These are phyloP conservation scores for Aselliscus stoliczkanus DNA, from an alignment of 2,797 vertebrate species.

Conservation along the genomic window DNA sequence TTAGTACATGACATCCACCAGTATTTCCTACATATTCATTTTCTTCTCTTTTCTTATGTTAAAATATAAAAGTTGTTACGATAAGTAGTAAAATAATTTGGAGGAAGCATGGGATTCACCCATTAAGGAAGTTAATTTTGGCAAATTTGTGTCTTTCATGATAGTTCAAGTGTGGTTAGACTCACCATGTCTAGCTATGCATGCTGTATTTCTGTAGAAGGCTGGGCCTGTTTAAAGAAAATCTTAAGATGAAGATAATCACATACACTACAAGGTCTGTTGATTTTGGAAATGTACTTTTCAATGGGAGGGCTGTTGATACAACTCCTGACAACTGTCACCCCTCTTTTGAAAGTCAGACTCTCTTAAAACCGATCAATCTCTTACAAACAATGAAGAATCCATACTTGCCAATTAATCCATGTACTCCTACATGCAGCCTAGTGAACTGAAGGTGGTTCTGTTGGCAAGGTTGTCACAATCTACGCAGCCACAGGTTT, in stretches of 20 bases:
- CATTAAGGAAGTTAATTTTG: slow-evolving; percentile 22
- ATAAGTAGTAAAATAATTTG: neutral
- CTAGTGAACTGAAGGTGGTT: neutral
- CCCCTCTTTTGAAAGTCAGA: neutral
- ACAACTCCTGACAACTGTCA: neutral
- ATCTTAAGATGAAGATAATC: neutral
- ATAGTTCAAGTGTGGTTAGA: neutral
- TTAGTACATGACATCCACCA: neutral
- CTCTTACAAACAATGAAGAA: neutral
- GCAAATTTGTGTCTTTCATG: neutral
- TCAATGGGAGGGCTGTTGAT: neutral
- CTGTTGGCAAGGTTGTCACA: neutral
- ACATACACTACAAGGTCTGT: neutral
- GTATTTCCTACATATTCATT: neutral
- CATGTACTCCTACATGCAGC: neutral
- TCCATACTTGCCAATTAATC: neutral
- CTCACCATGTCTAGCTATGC: neutral
- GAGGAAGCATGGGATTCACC: neutral
- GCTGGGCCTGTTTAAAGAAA: neutral
- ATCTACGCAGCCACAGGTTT: neutral
- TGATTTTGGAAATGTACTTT: neutral
- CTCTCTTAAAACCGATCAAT: neutral
- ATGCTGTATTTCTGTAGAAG: neutral
- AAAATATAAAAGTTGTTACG: slow-evolving; percentile 2
- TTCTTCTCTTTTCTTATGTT: neutral